Percentiles rank a stretch among this genome's conserved stretches.
Conservation (phyloP, 64 coral and sea anemone genomes). For the Pocillopora damicornis region DNA sequence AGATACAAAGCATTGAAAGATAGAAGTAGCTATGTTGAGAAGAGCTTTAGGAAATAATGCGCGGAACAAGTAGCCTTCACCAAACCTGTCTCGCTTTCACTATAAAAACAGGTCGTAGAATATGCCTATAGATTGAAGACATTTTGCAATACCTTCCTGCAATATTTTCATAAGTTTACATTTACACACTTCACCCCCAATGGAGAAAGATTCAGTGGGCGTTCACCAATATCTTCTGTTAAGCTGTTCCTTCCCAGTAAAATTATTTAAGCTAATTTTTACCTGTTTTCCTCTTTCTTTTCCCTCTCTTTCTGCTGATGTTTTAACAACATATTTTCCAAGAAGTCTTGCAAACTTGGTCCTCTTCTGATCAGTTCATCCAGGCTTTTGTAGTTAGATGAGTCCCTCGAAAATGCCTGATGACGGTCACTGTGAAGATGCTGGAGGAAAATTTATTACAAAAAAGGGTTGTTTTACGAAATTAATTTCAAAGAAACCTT, state of each 20-base stretch:
- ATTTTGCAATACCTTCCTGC: too few relatives aligned
- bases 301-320: constrained; percentile 17
- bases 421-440: constrained; percentile 82
- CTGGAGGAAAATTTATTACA: constrained; percentile 17
- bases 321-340: constrained; percentile 52
- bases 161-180: too few relatives aligned
- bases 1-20: too few relatives aligned
- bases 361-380: constrained; percentile 72
- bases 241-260: not conserved
- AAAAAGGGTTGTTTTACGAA: not conserved
- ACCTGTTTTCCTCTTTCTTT: constrained; percentile 24
- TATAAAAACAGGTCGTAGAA: too few relatives aligned
- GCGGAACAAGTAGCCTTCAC: too few relatives aligned
- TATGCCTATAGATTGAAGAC: too few relatives aligned
- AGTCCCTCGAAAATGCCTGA: constrained; percentile 67
- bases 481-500: too few relatives aligned
- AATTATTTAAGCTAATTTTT: not conserved
- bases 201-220: too few relatives aligned
- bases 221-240: not conserved
- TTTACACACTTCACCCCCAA: too few relatives aligned
- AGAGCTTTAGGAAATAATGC: too few relatives aligned
- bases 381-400: constrained; percentile 67
- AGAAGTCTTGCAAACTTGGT: constrained; percentile 65
- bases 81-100: too few relatives aligned
- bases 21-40: too few relatives aligned